A percentile compares a stretch with the other conserved stretches of the same genome.
These are phyloP conservation scores for Laspeyria flexula DNA, from an alignment of 2,888 invertebrate species.

Conservation along the genomic window DNA sequence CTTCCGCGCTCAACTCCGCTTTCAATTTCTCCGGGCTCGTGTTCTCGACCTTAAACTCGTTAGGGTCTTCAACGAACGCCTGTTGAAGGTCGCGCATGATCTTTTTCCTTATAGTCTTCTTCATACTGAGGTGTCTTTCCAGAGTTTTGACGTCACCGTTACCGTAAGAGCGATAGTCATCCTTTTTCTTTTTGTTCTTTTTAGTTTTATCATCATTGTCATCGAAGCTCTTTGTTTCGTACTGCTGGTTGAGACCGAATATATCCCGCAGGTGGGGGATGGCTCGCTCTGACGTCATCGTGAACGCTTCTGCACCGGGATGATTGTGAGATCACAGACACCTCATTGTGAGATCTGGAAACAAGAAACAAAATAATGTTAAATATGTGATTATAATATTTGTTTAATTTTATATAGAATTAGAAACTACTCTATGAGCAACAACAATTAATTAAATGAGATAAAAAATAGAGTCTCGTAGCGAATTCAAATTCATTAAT, in stretches of 20 bases:
- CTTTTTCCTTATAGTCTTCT: conserved; percentile 94
- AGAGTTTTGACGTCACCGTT: conserved; percentile 90
- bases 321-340: conserved; percentile 63
- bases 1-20: conserved; percentile 88
- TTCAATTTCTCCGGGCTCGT: conserved; percentile 89
- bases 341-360: conserved; percentile 80
- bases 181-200: conserved; percentile 88
- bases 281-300: conserved; percentile 90
- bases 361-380: conserved; percentile 41
- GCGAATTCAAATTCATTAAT: too few relatives aligned
- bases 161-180: conserved; percentile 88
- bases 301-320: conserved; percentile 60
- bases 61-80: conserved; percentile 90
- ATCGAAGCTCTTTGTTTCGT: conserved; percentile 77
- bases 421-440: too few relatives aligned
- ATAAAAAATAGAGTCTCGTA: too few relatives aligned
- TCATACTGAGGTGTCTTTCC: conserved; percentile 94
- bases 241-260: conserved; percentile 87
- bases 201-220: conserved; percentile 84
- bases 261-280: conserved; percentile 92
- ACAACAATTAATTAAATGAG: too few relatives aligned
- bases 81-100: conserved; percentile 94
- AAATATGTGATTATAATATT: too few relatives aligned
- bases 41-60: conserved; percentile 90
- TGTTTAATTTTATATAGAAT: too few relatives aligned